Conservation (phyloP, 2,888 invertebrate species). For the Neoscelio sp. region DNA sequence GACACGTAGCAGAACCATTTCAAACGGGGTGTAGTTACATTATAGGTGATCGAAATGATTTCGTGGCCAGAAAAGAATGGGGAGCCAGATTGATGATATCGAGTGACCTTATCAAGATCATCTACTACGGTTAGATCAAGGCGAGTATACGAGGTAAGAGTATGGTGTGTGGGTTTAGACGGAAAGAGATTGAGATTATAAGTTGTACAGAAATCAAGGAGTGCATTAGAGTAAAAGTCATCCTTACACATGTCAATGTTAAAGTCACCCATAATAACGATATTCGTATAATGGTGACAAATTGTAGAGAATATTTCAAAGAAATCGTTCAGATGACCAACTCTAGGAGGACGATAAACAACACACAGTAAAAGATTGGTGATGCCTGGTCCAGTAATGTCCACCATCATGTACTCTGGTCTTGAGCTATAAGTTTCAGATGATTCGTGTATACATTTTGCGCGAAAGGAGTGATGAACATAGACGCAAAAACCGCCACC, state of each 20-base stretch:
- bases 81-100: background rate
- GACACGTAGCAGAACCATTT: too few species aligned
- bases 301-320: background rate
- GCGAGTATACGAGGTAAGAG: background rate
- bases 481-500: slow-evolving; percentile 10
- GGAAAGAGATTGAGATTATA: background rate
- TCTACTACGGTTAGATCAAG: background rate
- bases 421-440: too few species aligned
- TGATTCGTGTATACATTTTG: too few species aligned
- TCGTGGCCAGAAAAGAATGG: background rate
- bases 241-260: background rate
- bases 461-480: slow-evolving; percentile 10
- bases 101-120: background rate
- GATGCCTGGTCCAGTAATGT: too few species aligned
- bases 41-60: too few species aligned
- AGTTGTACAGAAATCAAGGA: background rate
- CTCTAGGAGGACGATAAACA: background rate
- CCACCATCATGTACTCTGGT: too few species aligned
- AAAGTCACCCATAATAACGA: background rate
- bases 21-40: too few species aligned
- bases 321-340: background rate
- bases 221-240: too few species aligned
- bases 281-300: background rate
- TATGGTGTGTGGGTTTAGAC: background rate
- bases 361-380: too few species aligned